A percentile compares a stretch with the other conserved stretches of the same genome.
These are phyloP conservation scores for Pseudorasbora parva DNA, from an alignment of 2,113 vertebrate species.

Conservation along the genomic window DNA sequence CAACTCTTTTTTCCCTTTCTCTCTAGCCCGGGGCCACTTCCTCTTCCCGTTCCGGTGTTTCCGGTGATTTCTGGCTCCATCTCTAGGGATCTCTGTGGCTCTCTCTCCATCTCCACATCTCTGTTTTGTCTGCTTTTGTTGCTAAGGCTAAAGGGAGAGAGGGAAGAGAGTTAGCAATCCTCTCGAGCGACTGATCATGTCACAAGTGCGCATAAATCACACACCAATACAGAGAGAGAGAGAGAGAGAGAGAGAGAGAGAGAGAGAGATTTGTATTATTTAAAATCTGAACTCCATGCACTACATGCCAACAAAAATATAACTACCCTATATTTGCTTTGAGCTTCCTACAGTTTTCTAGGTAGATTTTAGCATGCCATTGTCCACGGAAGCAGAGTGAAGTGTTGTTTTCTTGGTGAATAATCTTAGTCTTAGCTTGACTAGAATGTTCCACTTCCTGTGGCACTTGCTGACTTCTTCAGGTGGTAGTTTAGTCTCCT, in stretches of 20 bases:
- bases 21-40: background rate
- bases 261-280: background rate
- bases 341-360: background rate
- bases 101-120: background rate
- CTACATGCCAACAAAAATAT: background rate
- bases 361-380: background rate
- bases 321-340: background rate
- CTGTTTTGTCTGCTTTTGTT: slow-evolving; percentile 28
- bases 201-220: slow-evolving; percentile 26
- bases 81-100: slow-evolving; percentile 3
- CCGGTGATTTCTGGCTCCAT: background rate
- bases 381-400: background rate
- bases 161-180: background rate
- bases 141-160: slow-evolving; percentile 9
- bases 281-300: background rate
- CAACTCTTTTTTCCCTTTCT: too few species aligned
- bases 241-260: background rate
- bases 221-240: background rate
- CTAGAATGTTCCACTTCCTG: background rate
- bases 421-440: background rate
- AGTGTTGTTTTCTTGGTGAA: background rate
- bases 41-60: background rate
- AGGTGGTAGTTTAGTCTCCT: slow-evolving; percentile 13
- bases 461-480: background rate
- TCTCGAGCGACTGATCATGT: slow-evolving; percentile 60